Base-by-base conservation (phyloP, 1,140 invertebrate species). In the Drosophila arizonae region DNA sequence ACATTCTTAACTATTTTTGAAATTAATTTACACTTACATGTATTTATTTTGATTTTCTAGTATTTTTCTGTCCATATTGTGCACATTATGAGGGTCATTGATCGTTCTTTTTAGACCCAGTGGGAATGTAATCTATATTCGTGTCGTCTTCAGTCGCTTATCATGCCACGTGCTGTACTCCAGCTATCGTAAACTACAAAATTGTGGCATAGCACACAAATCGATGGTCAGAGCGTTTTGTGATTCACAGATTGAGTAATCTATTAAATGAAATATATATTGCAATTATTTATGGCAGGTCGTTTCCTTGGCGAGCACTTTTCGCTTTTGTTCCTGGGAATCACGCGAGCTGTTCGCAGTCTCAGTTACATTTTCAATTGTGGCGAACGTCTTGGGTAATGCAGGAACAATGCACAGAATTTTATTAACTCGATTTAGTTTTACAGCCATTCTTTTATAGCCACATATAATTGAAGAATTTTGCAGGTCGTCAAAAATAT, bases 241-340 rank as follows among this genome's bases (percentile, higher is more conserved):
- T 72, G 63, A 72, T 26, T 72, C 69, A 68, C 36, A 36, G 8
- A 36, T 10, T 39, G 36, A 39, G 2, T 11, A 39, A 13, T 39
- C 10, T 11, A 39, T 9, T 13, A 13, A 39, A 11, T 39, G 11
- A 39, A 39, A 39, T 36, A 56, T 51, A 66, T 39, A 24, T 33
- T 24, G 46, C 33, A 52, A 58, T 41, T 51, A 17, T 17, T 21
- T 17, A 39, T 52, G 36, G 36, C 36, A 39, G 0, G 36, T 11
- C 36, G 36, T 13, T 39, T 39, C 36, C 36, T 39, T 10, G 6
- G 33, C 33, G 33, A 6, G 9, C 8, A 24, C 9, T 0, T 39
- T 39, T 39, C 5, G 33, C 33, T 39, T 39, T 39, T 39, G 36
- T 39, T 39, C 11, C 4, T 13, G 4, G 10, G 11, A 39, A 39